These are phyloP conservation scores for Papilio glaucus DNA, from an alignment of 1,140 invertebrate genomes.

Conservation along the genomic window DNA sequence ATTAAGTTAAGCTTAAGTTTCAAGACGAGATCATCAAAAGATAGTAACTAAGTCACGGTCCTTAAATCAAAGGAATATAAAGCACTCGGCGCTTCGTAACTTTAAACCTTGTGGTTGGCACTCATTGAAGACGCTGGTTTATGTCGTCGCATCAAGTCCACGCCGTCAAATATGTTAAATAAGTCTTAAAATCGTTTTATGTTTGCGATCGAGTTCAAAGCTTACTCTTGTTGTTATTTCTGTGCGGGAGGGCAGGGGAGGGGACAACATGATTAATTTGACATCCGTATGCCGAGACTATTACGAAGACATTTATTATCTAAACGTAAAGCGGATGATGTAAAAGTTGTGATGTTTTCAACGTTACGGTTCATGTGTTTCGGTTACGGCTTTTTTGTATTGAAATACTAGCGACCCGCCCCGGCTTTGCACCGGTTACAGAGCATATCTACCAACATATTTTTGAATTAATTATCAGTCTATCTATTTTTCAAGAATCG, in stretches of 20 bases:
- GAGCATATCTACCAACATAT: no score
- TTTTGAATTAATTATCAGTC: no score
- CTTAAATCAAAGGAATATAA: slow-evolving; percentile 19
- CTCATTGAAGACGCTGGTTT: not conserved
- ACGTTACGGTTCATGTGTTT: not conserved
- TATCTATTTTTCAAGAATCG: no score
- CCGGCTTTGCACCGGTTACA: no score
- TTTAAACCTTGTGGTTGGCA: slow-evolving; percentile 7
- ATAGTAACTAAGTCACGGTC: slow-evolving; percentile 7
- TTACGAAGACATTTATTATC: not conserved
- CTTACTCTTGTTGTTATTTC: slow-evolving; percentile 6
- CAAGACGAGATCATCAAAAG: not conserved
- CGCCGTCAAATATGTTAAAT: slow-evolving; percentile 50
- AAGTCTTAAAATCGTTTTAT: slow-evolving; percentile 48
- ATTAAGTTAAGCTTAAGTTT: slow-evolving; percentile 13
- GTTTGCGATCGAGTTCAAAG: slow-evolving; percentile 12
- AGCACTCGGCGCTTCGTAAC: slow-evolving; percentile 19
- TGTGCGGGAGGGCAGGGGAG: no score
- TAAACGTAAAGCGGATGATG: slow-evolving; percentile 1
- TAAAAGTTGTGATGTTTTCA: not conserved
- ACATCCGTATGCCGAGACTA: slow-evolving; percentile 13
- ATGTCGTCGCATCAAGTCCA: not conserved
- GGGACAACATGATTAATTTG: slow-evolving; percentile 28
- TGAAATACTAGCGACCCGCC: not conserved
- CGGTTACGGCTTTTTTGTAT: not conserved